Evolutionary conservation across 2,113 vertebrate genomes (phyloP).

Genomic region (Xiphophorus hellerii): DNA sequence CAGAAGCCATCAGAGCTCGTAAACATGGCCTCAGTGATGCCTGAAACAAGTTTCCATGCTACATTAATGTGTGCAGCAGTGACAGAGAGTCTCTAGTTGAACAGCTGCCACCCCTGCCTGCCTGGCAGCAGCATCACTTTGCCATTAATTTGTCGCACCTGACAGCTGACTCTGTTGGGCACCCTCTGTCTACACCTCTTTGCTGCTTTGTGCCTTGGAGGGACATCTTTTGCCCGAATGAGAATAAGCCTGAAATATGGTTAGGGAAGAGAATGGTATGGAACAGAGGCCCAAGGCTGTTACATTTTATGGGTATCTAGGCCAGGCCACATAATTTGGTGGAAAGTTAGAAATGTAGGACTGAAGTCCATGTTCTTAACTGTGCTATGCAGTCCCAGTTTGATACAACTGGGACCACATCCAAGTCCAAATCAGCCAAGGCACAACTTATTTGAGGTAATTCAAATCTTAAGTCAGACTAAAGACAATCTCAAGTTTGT

Average conservation of each 20-base stretch:
- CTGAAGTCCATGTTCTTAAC: slow-evolving; percentile 18
- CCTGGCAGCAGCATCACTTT: slow-evolving; percentile 56
- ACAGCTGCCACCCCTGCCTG: slow-evolving; percentile 73
- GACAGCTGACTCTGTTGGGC: slow-evolving; percentile 69
- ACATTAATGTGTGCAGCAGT: slow-evolving; percentile 56
- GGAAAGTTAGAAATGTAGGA: slow-evolving; percentile 36
- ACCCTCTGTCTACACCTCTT: slow-evolving; percentile 58
- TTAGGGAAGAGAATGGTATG: slow-evolving; percentile 58
- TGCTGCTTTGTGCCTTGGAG: slow-evolving; percentile 62
- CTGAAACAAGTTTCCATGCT: slow-evolving; percentile 68
- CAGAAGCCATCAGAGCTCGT: slow-evolving; percentile 61
- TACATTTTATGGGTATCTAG: slow-evolving; percentile 68
- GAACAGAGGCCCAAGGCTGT: slow-evolving; percentile 50
- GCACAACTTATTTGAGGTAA: neutral
- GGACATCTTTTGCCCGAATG: slow-evolving; percentile 60
- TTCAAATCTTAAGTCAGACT: neutral
- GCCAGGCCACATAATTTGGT: slow-evolving; percentile 52
- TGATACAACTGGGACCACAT: slow-evolving; percentile 27
- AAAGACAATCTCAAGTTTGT: neutral
- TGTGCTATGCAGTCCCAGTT: neutral
- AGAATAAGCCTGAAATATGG: slow-evolving; percentile 75
- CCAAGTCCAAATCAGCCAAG: neutral
- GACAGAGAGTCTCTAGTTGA: slow-evolving; percentile 51
- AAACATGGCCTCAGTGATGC: slow-evolving; percentile 62
- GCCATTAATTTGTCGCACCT: slow-evolving; percentile 76